Conservation (phyloP, 2,888 invertebrate species). For the Chloroclysta siterata region DNA sequence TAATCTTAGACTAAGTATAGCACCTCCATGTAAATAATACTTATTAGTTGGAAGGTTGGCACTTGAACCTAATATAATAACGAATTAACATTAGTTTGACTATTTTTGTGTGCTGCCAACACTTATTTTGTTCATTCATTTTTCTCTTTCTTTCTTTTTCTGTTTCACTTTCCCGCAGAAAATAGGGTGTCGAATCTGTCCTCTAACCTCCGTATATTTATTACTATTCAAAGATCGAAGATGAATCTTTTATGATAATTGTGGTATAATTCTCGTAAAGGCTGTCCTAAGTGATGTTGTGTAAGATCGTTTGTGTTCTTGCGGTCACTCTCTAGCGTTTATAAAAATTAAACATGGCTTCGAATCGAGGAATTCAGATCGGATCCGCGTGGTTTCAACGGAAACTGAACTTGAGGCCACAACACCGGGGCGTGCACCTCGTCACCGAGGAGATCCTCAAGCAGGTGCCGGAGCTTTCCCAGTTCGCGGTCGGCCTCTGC, state of each 20-base stretch:
- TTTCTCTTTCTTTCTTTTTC: constrained; percentile 80
- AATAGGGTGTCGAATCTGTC: constrained; percentile 86
- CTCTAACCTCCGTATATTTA: constrained; percentile 84
- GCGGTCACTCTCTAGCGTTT: constrained; percentile 82
- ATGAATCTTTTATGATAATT: constrained; percentile 89
- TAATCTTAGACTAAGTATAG: no score
- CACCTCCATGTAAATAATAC: no score
- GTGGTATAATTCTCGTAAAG: constrained; percentile 86
- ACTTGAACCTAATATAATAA: no score
- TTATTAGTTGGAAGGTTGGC: no score
- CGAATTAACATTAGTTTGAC: no score
- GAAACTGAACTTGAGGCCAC: constrained; percentile 97
- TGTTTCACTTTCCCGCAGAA: constrained; percentile 85
- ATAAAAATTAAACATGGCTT: constrained; percentile 91
- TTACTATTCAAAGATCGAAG: constrained; percentile 82
- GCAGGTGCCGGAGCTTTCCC: constrained; percentile 96
- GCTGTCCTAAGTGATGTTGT: constrained; percentile 84
- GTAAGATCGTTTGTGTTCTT: constrained; percentile 82
- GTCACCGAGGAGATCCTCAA: constrained; percentile 98
- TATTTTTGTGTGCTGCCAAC: constrained; percentile 66
- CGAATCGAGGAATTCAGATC: constrained; percentile 96
- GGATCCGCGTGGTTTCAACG: constrained; percentile 99
- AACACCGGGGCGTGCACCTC: constrained; percentile 98
- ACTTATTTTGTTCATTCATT: constrained; percentile 56
- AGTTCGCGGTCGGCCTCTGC: constrained; percentile 97